phyloP scores from a whole-genome alignment of 2,797 vertebrate species.

The Coccyzus lansbergi region DNA sequence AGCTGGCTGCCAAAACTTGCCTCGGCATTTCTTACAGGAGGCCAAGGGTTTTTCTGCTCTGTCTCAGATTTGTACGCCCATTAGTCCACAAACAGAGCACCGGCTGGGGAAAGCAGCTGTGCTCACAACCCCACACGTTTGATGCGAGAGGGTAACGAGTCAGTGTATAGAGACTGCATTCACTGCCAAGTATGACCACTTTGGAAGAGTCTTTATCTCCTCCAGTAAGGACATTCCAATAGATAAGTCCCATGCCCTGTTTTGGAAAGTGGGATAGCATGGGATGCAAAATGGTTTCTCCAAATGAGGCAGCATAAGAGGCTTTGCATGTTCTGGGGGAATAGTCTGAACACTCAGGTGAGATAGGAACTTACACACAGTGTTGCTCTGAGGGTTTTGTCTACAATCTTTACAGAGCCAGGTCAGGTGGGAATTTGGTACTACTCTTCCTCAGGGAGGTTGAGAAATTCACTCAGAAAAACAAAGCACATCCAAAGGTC shows the following conservation, averaged over 20 bases:
- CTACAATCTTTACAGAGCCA: neutral
- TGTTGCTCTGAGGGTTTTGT: neutral
- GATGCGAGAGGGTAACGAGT: neutral
- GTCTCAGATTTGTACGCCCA: neutral
- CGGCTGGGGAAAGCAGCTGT: neutral
- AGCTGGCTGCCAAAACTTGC: neutral
- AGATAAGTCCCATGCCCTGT: neutral
- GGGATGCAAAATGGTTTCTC: neutral
- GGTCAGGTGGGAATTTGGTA: neutral
- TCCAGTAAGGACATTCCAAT: neutral
- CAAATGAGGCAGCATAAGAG: neutral
- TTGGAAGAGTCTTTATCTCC: neutral
- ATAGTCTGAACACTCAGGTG: neutral
- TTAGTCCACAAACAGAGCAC: neutral
- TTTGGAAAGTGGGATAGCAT: neutral
- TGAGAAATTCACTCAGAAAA: constrained; percentile 29
- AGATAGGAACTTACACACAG: neutral
- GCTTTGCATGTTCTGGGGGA: neutral
- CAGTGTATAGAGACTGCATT: neutral
- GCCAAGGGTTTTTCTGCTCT: neutral
- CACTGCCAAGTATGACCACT: accelerated
- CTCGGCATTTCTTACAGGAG: neutral
- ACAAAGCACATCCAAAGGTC: constrained; percentile 50
- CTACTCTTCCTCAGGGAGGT: neutral
- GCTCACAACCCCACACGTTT: neutral